Evolutionary conservation across 1,140 invertebrate genomes (phyloP).

Genomic region (Aleiodes sp.): DNA sequence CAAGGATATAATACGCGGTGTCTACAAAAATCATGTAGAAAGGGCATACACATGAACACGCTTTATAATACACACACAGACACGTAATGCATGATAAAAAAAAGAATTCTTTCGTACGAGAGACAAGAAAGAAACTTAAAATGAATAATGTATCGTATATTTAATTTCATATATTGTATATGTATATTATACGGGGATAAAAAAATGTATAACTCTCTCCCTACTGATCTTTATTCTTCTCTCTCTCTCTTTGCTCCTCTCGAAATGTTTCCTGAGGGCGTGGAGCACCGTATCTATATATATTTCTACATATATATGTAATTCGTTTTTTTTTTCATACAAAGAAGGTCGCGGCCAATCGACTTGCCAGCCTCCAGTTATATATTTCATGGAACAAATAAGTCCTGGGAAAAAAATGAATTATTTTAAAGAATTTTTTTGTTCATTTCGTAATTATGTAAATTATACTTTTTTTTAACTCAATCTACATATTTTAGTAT

Average conservation of each 20-base stretch:
- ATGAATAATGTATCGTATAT: slow-evolving; percentile 69
- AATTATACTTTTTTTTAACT: background rate
- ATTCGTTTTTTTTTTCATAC: slow-evolving; percentile 60
- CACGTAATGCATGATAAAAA: slow-evolving; percentile 14
- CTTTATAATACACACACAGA: slow-evolving; percentile 14
- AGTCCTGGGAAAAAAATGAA: background rate
- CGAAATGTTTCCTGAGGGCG: slow-evolving; percentile 18
- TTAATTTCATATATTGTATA: slow-evolving; percentile 61
- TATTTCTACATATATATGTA: too few species aligned
- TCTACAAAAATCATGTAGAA: slow-evolving; percentile 24
- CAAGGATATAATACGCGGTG: slow-evolving; percentile 34
- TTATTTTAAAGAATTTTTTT: slow-evolving; percentile 7
- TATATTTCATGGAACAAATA: slow-evolving; percentile 19
- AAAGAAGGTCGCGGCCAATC: slow-evolving; percentile 60
- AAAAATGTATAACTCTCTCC: slow-evolving; percentile 21
- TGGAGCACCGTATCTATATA: slow-evolving; percentile 57
- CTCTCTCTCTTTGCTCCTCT: slow-evolving; percentile 30
- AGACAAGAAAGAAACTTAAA: slow-evolving; percentile 62
- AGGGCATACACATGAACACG: slow-evolving; percentile 17
- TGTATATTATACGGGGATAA: slow-evolving; percentile 32
- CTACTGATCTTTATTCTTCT: slow-evolving; percentile 27
- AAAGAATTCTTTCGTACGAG: slow-evolving; percentile 12
- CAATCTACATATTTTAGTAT: slow-evolving; percentile 6
- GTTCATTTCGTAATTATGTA: background rate
- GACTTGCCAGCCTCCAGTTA: slow-evolving; percentile 53